Evolutionary conservation across 1,140 invertebrate genomes (phyloP).

Genomic region (Solenopsis invicta): DNA sequence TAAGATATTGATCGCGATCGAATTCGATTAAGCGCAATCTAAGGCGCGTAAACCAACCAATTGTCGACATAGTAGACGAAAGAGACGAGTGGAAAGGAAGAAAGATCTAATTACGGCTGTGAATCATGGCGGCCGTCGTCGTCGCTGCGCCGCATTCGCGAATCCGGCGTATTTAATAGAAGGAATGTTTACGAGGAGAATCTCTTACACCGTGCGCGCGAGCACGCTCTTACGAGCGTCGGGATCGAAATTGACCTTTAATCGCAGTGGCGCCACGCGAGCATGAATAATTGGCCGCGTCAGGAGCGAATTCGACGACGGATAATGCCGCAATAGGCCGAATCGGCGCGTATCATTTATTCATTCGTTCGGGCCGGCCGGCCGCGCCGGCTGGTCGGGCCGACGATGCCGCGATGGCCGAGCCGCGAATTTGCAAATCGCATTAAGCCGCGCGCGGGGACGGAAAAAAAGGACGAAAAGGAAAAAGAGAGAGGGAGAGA

Average conservation of each 20-base stretch:
- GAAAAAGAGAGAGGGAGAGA: neutral
- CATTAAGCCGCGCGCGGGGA: constrained; percentile 72
- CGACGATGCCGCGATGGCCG: constrained; percentile 64
- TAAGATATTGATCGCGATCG: constrained; percentile 46
- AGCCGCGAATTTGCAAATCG: constrained; percentile 79
- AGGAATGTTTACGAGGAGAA: constrained; percentile 42
- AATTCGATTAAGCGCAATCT: constrained; percentile 54
- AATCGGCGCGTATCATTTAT: constrained; percentile 83
- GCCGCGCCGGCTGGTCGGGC: constrained; percentile 42
- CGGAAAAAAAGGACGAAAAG: neutral
- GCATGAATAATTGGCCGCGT: constrained; percentile 84
- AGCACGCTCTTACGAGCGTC: constrained; percentile 29
- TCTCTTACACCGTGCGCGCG: constrained; percentile 33
- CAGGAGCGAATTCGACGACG: constrained; percentile 83
- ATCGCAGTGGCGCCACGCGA: constrained; percentile 79
- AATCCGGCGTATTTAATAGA: constrained; percentile 51
- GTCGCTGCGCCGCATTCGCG: neutral
- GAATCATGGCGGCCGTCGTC: constrained; percentile 35
- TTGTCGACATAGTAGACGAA: constrained; percentile 20
- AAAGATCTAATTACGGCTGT: constrained; percentile 52
- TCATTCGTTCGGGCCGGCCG: too few relatives aligned
- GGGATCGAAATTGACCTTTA: constrained; percentile 74
- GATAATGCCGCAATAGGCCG: constrained; percentile 81
- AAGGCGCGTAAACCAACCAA: constrained; percentile 20
- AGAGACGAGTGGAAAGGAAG: constrained; percentile 39